Evolutionary conservation across 2,888 invertebrate species (phyloP), one percentile per base, ranked within the genome.

Genomic region (Eulithis testata): DNA sequence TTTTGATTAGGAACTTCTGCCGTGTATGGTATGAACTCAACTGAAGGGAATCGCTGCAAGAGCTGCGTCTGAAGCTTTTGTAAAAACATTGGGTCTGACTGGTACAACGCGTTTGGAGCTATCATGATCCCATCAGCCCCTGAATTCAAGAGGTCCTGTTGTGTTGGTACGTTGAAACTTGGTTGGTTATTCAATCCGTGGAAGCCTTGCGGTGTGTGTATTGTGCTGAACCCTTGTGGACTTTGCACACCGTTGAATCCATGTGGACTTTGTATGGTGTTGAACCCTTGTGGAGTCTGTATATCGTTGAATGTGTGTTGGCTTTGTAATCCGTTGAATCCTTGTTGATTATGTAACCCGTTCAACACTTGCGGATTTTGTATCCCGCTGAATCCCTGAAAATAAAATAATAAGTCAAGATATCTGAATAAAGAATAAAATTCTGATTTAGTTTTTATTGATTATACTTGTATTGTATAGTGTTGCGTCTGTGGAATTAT

Each of bases 51-150:
- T 49, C 91, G 82, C 68, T 92, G 88, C 49, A 89, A 72, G 21
- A 91, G 77, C 68, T 91, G 91, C 44, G 78, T 84, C 75, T 91
- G 92, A 36, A 92, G 77, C 72, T 91, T 92, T 71, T 92, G 92
- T 60, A 94, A 78, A 70, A 88, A 93, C 69, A 83, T 78, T n/a
- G 89, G 89, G 72, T 94, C 94, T 9, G 94, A 90, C 77, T 94
- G 94, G 71, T 94, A 94, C 7, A 94, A 81, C 11, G 88, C 83
- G 67, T 86, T 87, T 3, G 89, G 89, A 64, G 89, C 83, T 69
- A 91, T 87, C 21, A 90, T 82, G 54, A 89, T 82, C 9, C 88
- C 86, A 66, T 90, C 89, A 2, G 87, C 82, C 52, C 87, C 89
- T 12, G 87, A 79, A 56, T 85, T 86, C 47, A 87, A 68, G 8